Percentiles rank a stretch among this genome's conserved stretches.
These are phyloP conservation scores for Harpalus rufipes DNA, from an alignment of 2,888 invertebrate genomes.

Conservation along the genomic window DNA sequence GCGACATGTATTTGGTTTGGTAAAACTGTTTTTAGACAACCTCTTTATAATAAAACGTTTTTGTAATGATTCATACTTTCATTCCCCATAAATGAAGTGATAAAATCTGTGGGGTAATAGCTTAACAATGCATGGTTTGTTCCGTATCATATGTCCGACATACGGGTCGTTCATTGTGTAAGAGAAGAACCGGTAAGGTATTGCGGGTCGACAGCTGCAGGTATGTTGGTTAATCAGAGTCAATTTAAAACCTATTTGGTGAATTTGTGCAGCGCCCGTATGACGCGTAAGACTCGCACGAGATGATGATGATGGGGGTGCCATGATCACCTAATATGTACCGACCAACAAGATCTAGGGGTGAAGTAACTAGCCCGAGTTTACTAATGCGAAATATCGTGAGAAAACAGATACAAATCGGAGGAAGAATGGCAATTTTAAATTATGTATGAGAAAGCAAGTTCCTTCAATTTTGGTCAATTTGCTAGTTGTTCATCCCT, in stretches of 20 bases:
- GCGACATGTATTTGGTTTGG: too few species aligned
- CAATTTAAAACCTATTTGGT: conserved; percentile 76
- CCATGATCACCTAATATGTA: conserved; percentile 58
- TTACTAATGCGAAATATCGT: conserved; percentile 34
- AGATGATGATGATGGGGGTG: conserved; percentile 42
- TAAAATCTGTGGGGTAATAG: conserved; percentile 15
- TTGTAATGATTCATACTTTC: conserved; percentile 15
- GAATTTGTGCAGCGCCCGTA: conserved; percentile 66
- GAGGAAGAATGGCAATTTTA: not conserved
- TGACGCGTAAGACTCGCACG: conserved; percentile 18
- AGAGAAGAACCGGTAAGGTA: conserved; percentile 59
- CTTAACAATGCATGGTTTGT: not conserved
- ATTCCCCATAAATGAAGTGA: conserved; percentile 17
- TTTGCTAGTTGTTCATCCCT: too few species aligned
- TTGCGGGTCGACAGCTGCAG: conserved; percentile 75
- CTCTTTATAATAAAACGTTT: not conserved
- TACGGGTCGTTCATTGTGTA: conserved; percentile 60
- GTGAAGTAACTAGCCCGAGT: conserved; percentile 14
- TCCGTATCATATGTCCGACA: conserved; percentile 44
- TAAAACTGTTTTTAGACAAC: too few species aligned
- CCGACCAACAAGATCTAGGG: conserved; percentile 34
- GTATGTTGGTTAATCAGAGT: conserved; percentile 77
- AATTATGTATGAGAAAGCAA: not conserved
- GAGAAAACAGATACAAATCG: conserved; percentile 14
- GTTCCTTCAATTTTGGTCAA: too few species aligned